Percentiles rank a stretch among this genome's conserved stretches.
Evolutionary conservation across 2,888 invertebrate species (phyloP).

Genomic region (Deroplatys truncata): DNA sequence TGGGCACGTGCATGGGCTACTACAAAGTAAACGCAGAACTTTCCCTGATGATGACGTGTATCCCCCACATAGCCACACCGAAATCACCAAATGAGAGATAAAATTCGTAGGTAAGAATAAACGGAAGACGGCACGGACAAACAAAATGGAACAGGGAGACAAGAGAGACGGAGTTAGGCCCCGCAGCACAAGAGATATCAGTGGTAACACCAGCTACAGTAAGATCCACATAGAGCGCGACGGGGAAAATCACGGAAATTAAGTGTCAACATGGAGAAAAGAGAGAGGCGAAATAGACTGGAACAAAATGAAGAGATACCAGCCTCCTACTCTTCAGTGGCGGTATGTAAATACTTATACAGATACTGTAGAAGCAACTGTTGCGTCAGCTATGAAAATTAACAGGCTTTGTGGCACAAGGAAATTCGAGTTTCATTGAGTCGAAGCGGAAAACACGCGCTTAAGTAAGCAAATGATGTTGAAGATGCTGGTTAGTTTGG

Average conservation of each 20-base stretch:
- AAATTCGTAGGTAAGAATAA: neutral
- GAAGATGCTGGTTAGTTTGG: neutral
- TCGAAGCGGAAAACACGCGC: neutral
- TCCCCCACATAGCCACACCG: neutral
- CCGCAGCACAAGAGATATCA: neutral
- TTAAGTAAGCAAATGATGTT: slow-evolving; percentile 10
- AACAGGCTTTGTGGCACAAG: neutral
- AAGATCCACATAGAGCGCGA: neutral
- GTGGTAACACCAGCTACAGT: neutral
- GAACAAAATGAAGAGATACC: slow-evolving; percentile 24
- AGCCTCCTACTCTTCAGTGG: slow-evolving; percentile 1
- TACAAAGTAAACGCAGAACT: neutral
- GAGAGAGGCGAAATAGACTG: slow-evolving; percentile 26
- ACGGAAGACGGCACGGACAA: neutral
- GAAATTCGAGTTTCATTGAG: neutral
- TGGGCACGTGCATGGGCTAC: too few relatives aligned
- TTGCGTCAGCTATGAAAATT: neutral
- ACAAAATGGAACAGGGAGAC: neutral
- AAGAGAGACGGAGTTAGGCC: neutral
- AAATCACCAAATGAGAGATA: neutral
- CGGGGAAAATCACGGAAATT: slow-evolving; percentile 30
- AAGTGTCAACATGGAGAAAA: slow-evolving; percentile 31
- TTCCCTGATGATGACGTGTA: neutral
- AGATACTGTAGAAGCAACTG: neutral
- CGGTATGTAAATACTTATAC: neutral